phyloP scores from a whole-genome alignment of 2,888 invertebrate species.

The Chloroclysta siterata region DNA sequence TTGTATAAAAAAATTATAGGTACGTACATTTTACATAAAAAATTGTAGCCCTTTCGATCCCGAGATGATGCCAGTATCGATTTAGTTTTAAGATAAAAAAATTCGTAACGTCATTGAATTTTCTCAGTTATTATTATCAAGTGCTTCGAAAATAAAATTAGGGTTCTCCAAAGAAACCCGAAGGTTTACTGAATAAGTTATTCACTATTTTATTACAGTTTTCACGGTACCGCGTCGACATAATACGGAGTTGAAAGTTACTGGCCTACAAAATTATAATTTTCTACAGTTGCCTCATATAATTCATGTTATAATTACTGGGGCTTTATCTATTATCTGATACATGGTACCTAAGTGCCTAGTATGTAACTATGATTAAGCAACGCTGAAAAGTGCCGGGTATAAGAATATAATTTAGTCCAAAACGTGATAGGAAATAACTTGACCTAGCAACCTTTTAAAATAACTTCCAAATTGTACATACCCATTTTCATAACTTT shows the following conservation, averaged over 20 bases:
- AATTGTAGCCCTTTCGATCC: too few species aligned
- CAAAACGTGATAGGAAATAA: not conserved
- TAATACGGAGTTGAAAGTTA: slow-evolving; percentile 39
- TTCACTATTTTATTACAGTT: slow-evolving; percentile 24
- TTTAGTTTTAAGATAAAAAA: not conserved
- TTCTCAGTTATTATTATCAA: not conserved
- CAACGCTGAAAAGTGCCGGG: slow-evolving; percentile 35
- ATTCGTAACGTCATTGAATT: too few species aligned
- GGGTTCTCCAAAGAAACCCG: slow-evolving; percentile 17
- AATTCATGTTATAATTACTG: slow-evolving; percentile 39
- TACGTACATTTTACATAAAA: too few species aligned
- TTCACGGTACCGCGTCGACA: slow-evolving; percentile 31
- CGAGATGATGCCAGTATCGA: too few species aligned
- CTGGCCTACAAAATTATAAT: slow-evolving; percentile 41
- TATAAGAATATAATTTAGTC: slow-evolving; percentile 8
- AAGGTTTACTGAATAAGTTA: slow-evolving; percentile 10
- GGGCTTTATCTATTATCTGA: slow-evolving; percentile 32
- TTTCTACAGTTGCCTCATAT: slow-evolving; percentile 37
- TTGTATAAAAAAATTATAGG: too few species aligned
- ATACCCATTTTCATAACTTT: too few species aligned
- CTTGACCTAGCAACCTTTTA: too few species aligned
- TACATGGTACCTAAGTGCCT: slow-evolving; percentile 33
- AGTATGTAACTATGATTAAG: slow-evolving; percentile 35
- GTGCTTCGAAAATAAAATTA: slow-evolving; percentile 4
- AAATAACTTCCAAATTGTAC: not conserved